Evolutionary conservation across 2,797 vertebrate genomes (phyloP), one percentile per base, ranked within the genome.

Genomic region (Alfaro cultratus): DNA sequence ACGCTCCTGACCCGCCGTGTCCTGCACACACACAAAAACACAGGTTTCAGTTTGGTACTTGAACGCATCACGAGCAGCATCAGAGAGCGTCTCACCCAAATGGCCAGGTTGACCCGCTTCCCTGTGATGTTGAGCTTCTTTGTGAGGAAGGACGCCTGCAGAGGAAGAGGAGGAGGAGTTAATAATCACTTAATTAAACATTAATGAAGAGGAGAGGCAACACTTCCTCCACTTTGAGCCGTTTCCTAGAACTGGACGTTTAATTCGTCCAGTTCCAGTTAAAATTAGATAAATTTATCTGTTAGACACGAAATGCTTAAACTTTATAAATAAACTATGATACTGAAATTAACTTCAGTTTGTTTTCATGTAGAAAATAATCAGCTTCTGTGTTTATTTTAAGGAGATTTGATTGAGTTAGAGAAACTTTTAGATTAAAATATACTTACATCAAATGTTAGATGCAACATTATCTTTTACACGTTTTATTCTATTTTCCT

Each of bases 71-170:
- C 5, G 6, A 60, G 3, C 64, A 5, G 21, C 31, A 2, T 4
- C 49, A 34, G 13, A 55, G 0, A 0, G 5, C 2, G 26, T 1
- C 96, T 93, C 93, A 99, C 98, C 98, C 98, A 99, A 86, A 99
- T 99, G 87, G 98, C 98, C 93, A 99, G 96, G 84, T 99, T 99
- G 41, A 99, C 98, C 95, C 98, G 96, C 92, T 98, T 99, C 16
- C 98, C 98, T 86, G 97, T 97, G 94, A 99, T 99, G 93, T 99
- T 99, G 86, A 99, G 96, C 91, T 99, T 99, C 96, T 99, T 99
- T 51, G 97, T 99, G 91, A 99, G 96, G 91, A 99, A 99, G 77
- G 98, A 99, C 55, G 98, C 98, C 98, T 99, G 93, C 49, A 18
- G 85, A 85, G 76, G 67, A 76, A 74, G 77, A 88, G 4, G 72